Conservation (phyloP, 2,888 invertebrate species). For the Clistopyga incitator region DNA sequence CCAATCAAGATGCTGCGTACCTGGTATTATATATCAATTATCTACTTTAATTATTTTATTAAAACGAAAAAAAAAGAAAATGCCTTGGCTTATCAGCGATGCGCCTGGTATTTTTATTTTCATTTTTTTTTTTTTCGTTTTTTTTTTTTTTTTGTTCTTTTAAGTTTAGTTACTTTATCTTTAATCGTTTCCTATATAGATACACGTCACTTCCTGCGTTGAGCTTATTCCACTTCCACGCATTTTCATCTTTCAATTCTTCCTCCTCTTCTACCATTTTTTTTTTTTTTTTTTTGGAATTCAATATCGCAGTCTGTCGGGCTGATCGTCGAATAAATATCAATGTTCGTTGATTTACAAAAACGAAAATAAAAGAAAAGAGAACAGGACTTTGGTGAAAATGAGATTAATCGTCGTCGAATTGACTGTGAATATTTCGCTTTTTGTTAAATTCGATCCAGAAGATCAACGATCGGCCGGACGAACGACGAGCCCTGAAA, state of each 20-base stretch:
- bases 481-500: constrained; percentile 33
- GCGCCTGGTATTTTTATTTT: constrained; percentile 47
- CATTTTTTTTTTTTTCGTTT: constrained; percentile 1
- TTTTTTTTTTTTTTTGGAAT: constrained; percentile 64
- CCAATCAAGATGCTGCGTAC: constrained; percentile 84
- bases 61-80: constrained; percentile 31
- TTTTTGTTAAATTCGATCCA: neutral
- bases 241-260: constrained; percentile 59
- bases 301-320: constrained; percentile 43
- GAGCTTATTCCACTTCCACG: constrained; percentile 49
- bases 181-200: constrained; percentile 78
- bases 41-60: constrained; percentile 82
- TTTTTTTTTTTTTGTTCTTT: constrained; percentile 19
- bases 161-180: constrained; percentile 75
- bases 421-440: neutral
- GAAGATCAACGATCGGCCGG: constrained; percentile 49
- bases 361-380: no score
- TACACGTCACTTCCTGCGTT: constrained; percentile 76
- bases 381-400: constrained; percentile 18
- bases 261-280: constrained; percentile 48
- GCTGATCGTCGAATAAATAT: constrained; percentile 23
- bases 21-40: constrained; percentile 82
- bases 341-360: constrained; percentile 4
- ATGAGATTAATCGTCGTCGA: neutral
- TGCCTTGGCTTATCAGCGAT: constrained; percentile 80